Conservation (phyloP, 1,140 invertebrate genomes). For the Drosophila gunungcola region DNA sequence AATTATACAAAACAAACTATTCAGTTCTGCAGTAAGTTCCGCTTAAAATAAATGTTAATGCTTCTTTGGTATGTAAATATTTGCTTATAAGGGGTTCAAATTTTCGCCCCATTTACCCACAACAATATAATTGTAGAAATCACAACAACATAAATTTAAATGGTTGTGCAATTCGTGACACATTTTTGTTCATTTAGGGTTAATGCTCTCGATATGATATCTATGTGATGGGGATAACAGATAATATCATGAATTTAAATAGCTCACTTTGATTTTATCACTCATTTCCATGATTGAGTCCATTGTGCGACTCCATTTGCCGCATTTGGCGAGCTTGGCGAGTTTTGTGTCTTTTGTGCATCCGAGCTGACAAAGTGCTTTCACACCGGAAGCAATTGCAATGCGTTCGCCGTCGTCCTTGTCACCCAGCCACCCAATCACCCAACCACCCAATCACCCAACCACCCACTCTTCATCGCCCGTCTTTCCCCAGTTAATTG, state of each 20-base stretch:
- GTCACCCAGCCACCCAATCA: not conserved
- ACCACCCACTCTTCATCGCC: not conserved
- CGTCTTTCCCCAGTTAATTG: slow-evolving; percentile 48
- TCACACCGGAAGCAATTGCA: slow-evolving; percentile 79
- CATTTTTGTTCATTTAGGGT: not conserved
- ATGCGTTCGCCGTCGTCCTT: slow-evolving; percentile 65
- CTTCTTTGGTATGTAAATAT: not conserved
- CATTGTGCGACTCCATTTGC: slow-evolving; percentile 31
- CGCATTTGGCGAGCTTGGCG: slow-evolving; percentile 2
- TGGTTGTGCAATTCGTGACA: not conserved
- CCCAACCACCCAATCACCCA: slow-evolving; percentile 8
- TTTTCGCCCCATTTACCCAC: not conserved
- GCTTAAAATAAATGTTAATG: not conserved
- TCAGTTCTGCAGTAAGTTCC: not conserved
- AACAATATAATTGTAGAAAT: not conserved
- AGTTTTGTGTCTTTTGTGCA: slow-evolving; percentile 57
- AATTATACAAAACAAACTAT: no score
- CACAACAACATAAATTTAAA: slow-evolving; percentile 6
- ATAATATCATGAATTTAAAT: slow-evolving; percentile 9
- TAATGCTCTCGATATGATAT: not conserved
- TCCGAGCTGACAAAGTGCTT: slow-evolving; percentile 73
- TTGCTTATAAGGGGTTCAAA: not conserved
- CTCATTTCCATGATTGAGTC: slow-evolving; percentile 8
- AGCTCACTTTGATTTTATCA: slow-evolving; percentile 3
- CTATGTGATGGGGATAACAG: no score